These are phyloP conservation scores for Cossypha niveicapilla DNA, from an alignment of 2,797 vertebrate species.

Conservation along the genomic window DNA sequence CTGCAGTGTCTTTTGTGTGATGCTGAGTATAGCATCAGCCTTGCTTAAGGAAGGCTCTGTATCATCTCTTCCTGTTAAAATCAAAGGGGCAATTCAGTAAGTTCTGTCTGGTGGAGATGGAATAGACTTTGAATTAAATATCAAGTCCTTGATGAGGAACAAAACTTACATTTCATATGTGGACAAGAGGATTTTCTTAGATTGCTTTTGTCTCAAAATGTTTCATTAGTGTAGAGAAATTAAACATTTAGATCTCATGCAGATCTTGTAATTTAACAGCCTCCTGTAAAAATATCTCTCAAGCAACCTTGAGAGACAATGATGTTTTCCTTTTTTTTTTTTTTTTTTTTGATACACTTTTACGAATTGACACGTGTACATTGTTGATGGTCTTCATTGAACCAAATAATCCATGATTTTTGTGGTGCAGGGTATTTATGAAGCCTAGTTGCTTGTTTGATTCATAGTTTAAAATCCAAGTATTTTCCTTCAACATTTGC, in stretches of 20 bases:
- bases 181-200: background rate
- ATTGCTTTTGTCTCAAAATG: background rate
- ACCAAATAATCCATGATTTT: background rate
- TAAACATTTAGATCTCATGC: background rate
- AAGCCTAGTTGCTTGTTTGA: background rate
- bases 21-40: conserved; percentile 6
- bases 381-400: background rate
- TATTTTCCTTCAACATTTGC: background rate
- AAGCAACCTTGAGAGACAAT: background rate
- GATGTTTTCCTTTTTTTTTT: background rate
- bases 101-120: background rate
- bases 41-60: conserved; percentile 18
- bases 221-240: background rate
- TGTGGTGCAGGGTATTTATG: background rate
- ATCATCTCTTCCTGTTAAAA: conserved; percentile 21
- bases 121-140: conserved; percentile 3
- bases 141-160: background rate
- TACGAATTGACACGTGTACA: background rate
- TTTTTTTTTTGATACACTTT: background rate
- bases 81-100: background rate
- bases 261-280: background rate
- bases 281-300: background rate
- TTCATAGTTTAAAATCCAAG: background rate
- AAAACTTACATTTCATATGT: background rate
- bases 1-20: conserved; percentile 47